Evolutionary conservation across 2,113 vertebrate species (phyloP), one percentile per base, ranked within the genome.

Genomic region (Sinosuthora webbiana): DNA sequence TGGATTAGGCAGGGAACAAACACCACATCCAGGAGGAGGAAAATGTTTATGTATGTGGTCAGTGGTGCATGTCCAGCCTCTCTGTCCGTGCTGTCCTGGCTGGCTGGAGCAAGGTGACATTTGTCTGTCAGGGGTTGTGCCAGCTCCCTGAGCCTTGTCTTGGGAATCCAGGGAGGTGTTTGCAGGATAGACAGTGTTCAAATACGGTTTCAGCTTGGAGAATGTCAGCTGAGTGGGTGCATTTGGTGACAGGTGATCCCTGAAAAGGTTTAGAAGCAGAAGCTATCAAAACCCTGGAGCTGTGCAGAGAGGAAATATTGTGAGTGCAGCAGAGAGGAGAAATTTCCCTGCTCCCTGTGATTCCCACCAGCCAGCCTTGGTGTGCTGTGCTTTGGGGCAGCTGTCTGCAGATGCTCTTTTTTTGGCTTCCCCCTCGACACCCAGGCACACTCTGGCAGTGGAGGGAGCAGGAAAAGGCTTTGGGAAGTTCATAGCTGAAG

Each of bases 181-280:
- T 84, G 62, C 50, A 64, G 81, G 69, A 49, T 4, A 37, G 62
- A 44, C 60, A 83, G 42, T 4, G 68, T 39, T 95, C 91, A 62
- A 33, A 42, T 33, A 18, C 1, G 8, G 62, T 76, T 78, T 80
- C 25, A 88, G 67, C 41, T 83, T 44, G 90, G 85, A 71, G 90
- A 64, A 68, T 53, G 80, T 93, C 76, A 94, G 67, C 82, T 91
- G 90, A 91, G 94, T 88, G 87, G 87, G 74, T 63, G 90, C 79
- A 21, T 80, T 91, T 93, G 87, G 79, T 94, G 91, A 85, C 87
- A 96, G 95, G 93, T 83, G 89, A 95, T 83, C 79, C 78, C 86
- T 75, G 65, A 52, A 82, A 79, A 82, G 64, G 85, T 77, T 84
- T 94, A 84, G 85, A 86, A 93, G 92, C 56, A 84, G 81, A 69